A percentile compares a stretch with the other conserved stretches of the same genome.
Evolutionary conservation across 2,888 invertebrate species (phyloP).

Genomic region (Meloe dianella): DNA sequence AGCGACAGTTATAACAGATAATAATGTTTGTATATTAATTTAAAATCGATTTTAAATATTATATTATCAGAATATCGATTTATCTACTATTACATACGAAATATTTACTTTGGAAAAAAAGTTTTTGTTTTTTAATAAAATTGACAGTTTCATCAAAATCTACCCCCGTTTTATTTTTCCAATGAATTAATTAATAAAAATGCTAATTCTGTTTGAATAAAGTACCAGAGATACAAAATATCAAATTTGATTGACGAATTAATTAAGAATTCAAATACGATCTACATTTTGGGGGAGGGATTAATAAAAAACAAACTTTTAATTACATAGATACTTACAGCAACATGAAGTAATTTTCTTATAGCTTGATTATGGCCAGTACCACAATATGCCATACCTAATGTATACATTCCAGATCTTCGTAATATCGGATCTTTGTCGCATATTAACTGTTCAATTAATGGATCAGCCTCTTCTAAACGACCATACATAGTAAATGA

Average conservation of each 20-base stretch:
- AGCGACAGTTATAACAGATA: not conserved
- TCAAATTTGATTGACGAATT: conserved; percentile 25
- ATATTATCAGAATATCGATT: not conserved
- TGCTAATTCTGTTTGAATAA: not conserved
- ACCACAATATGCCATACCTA: conserved; percentile 98
- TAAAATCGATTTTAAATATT: not conserved
- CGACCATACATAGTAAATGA: conserved; percentile 96
- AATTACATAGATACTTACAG: conserved; percentile 68
- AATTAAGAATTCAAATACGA: conserved; percentile 9
- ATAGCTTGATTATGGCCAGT: conserved; percentile 98
- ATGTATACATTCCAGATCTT: conserved; percentile 96
- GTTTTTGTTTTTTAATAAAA: no score
- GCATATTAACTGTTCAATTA: conserved; percentile 85
- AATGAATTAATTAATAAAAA: conserved; percentile 5
- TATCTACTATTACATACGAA: not conserved
- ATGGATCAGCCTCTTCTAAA: conserved; percentile 93
- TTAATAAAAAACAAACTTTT: not conserved
- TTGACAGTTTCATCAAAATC: not conserved
- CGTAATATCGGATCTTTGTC: conserved; percentile 96
- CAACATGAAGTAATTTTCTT: conserved; percentile 90
- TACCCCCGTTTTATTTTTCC: no score
- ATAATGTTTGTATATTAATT: not conserved
- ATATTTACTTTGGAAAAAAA: not conserved
- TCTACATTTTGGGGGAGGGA: no score
- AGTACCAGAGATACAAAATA: not conserved